Evolutionary conservation across 2,113 vertebrate genomes (phyloP).

Genomic region (Brachirus orientalis): DNA sequence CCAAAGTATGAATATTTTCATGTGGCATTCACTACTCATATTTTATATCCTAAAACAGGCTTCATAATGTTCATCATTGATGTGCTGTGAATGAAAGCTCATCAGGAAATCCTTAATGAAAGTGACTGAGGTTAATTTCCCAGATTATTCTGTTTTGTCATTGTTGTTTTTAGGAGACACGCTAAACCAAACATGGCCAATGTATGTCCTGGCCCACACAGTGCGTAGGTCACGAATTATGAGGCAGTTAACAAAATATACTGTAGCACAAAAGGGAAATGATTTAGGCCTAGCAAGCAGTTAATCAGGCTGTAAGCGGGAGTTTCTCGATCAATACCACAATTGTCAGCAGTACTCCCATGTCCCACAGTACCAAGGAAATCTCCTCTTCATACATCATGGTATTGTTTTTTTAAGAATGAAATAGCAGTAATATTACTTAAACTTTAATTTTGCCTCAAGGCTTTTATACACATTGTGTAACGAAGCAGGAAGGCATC

Average conservation of each 20-base stretch:
- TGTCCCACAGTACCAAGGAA: not conserved
- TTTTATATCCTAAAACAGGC: too few relatives aligned
- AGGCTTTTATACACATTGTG: not conserved
- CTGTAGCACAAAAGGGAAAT: constrained; percentile 51
- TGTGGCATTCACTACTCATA: too few relatives aligned
- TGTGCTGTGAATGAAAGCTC: not conserved
- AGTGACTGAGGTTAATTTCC: not conserved
- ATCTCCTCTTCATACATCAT: not conserved
- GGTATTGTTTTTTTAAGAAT: not conserved
- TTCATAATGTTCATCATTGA: not conserved
- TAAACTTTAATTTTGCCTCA: not conserved
- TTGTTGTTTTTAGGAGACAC: constrained; percentile 26
- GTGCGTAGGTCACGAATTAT: constrained; percentile 58
- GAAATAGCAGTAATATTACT: too few relatives aligned
- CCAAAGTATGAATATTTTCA: too few relatives aligned
- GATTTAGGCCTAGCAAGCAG: constrained; percentile 52
- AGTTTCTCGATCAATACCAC: constrained; percentile 64
- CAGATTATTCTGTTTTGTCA: not conserved
- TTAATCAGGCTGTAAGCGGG: constrained; percentile 64
- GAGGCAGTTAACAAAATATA: constrained; percentile 68
- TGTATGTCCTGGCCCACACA: constrained; percentile 61
- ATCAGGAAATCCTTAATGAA: constrained; percentile 17
- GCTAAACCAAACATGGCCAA: constrained; percentile 48
- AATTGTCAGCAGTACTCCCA: not conserved
- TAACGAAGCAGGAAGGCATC: not conserved